Evolutionary conservation across 2,888 invertebrate genomes (phyloP), one percentile per base, ranked within the genome.

Genomic region (Tineola bisselliella): DNA sequence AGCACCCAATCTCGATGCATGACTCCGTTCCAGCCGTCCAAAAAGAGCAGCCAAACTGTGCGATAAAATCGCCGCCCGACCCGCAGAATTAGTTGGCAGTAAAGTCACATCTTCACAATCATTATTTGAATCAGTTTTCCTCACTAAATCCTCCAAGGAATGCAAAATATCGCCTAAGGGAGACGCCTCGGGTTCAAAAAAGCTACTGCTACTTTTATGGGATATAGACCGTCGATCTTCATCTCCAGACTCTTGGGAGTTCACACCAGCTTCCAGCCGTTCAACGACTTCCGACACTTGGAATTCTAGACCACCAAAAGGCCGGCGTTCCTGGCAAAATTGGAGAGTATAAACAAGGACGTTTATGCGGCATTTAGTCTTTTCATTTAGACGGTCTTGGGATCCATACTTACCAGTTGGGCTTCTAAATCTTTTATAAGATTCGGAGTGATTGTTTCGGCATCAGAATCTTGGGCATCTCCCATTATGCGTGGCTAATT

Each of bases 41-140:
- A 95, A 91, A 72, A 95, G 93, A 0, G 97, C 96, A 4, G 94
- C 92, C 66, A 97, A 89, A 73, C 94, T 94, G 76, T 97, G 96
- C n/a, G 95, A 92, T 18, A 95, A 89, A 61, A 96, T 89, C 10
- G 95, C 83, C 2, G 86, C 83, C 8, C 86, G 79, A 58, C 89
- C 90, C 61, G 89, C 86, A 48, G 90, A 88, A 65, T 90, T 90
- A 62, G 92, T 91, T 10, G 92, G 84, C 48, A 89, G 79, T 58
- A 91, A 87, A 61, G 91, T 86, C 18, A 89, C 89, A 63, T 90
- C 90, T 1, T 88, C 70, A 69, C 90, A 91, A 62, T 91, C 91
- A 69, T 91, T 89, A 68, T 90, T 90, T 60, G 86, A 84, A 64
- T 89, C 89, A 63, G 90, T 89, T 66, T 89, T 91, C 62, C 89